These are phyloP conservation scores for Petrophora chlorosata DNA, from an alignment of 2,888 invertebrate genomes.

Conservation along the genomic window DNA sequence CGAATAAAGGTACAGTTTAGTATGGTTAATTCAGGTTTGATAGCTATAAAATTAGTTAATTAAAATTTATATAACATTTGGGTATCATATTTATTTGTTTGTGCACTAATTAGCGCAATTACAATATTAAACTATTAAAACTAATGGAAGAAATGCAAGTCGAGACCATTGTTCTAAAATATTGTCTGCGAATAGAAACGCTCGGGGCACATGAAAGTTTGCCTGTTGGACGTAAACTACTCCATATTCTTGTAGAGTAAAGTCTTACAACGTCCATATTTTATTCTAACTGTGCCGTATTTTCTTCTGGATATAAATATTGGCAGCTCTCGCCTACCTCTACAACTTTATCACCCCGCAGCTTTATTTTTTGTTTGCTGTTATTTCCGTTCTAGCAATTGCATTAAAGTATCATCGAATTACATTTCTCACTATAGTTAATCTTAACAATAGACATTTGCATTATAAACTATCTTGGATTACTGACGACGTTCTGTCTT, in stretches of 20 bases:
- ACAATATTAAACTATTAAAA: constrained; percentile 44
- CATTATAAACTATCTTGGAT: constrained; percentile 52
- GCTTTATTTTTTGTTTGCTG: constrained; percentile 6
- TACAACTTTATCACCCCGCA: constrained; percentile 12
- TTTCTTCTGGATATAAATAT: constrained; percentile 22
- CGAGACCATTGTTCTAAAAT: constrained; percentile 31
- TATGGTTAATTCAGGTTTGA: constrained; percentile 31
- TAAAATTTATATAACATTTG: constrained; percentile 34
- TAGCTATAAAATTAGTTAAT: constrained; percentile 34
- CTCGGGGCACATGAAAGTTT: constrained; percentile 26
- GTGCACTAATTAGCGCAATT: constrained; percentile 46
- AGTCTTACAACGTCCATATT: constrained; percentile 31
- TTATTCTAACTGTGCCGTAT: constrained; percentile 28
- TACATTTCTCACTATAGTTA: constrained; percentile 60
- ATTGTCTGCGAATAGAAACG: constrained; percentile 29
- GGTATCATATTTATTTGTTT: constrained; percentile 45
- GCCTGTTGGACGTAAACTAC: constrained; percentile 20
- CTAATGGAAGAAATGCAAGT: constrained; percentile 57
- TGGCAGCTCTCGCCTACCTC: constrained; percentile 15
- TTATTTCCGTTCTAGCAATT: constrained; percentile 10
- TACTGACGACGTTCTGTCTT: constrained; percentile 66
- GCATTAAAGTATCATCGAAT: constrained; percentile 36
- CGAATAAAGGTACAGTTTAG: constrained; percentile 29
- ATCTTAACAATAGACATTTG: constrained; percentile 45
- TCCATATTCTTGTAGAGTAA: constrained; percentile 15